A percentile compares a stretch with the other conserved stretches of the same genome.
Evolutionary conservation across 2,113 vertebrate genomes (phyloP).

Genomic region (Passer domesticus): DNA sequence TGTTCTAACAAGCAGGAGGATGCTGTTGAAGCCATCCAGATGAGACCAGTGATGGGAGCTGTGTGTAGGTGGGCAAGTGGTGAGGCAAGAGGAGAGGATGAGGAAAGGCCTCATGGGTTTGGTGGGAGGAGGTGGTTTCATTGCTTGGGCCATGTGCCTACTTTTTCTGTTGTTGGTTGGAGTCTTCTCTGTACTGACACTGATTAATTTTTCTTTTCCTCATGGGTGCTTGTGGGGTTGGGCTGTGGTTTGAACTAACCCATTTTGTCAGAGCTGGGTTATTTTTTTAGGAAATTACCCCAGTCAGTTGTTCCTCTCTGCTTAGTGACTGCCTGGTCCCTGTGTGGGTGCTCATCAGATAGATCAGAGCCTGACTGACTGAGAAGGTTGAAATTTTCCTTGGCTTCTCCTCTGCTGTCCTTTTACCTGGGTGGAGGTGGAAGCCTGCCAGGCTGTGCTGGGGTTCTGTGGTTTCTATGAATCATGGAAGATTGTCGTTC

Average conservation of each 20-base stretch:
- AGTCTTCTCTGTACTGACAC: background rate
- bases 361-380: background rate
- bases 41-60: background rate
- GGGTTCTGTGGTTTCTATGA: background rate
- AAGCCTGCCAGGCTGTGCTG: background rate
- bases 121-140: background rate
- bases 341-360: background rate
- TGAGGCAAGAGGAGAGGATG: background rate
- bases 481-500: background rate
- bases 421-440: background rate
- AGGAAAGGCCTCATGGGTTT: background rate
- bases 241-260: background rate
- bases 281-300: background rate
- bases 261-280: background rate
- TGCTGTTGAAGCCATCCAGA: background rate
- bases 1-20: conserved; percentile 35
- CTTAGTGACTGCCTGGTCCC: background rate
- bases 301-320: background rate
- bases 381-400: background rate
- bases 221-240: background rate
- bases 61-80: background rate
- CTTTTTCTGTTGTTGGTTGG: background rate
- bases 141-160: background rate
- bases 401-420: background rate
- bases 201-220: background rate